Evolutionary conservation across 2,888 invertebrate genomes (phyloP), one percentile per base, ranked within the genome.

Genomic region (Capitulum mitella): DNA sequence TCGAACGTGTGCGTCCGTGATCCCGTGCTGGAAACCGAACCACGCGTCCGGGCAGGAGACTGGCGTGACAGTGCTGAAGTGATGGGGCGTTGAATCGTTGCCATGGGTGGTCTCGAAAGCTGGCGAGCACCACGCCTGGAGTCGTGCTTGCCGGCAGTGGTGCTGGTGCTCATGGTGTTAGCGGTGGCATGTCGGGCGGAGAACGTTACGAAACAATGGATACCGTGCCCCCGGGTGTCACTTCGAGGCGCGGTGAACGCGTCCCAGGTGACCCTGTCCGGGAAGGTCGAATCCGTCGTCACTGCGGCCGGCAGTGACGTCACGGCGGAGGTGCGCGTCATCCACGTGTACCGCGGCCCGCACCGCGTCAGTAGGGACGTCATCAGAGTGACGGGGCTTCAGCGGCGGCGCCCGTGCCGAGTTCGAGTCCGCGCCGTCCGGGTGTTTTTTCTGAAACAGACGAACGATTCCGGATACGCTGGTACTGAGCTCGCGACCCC

Each of bases 341-440:
- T 64, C 29, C 64, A 64, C 64, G 34, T 64, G 64, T 64, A 64
- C 34, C 64, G 64, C 16, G 64, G 64, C 64, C 64, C 0, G n/a
- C 2, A 32, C 5, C 34, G 64, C 34, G 64, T 64, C 34, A 34
- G 6, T 3, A 29, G 58, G n/a, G n/a, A 29, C 29, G 6, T n/a
- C 10, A 6, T 58, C n/a, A 5, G 29, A 8, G 58, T 58, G n/a
- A 58, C n/a, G 5, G 58, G 58, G 5, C 29, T 5, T n/a, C 8
- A 3, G 10, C n/a, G 58, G n/a, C 58, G n/a, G 0, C 2, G 58
- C 19, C 10, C 14, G 29, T 58, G 58, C 14, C n/a, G n/a, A 8
- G 29, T n/a, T 29, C 58, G 58, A 1, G 5, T 58, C n/a, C n/a
- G 58, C n/a, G 58, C 58, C 8, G 58, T 58, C n/a, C 58, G 58